phyloP scores from a whole-genome alignment of 2,888 invertebrate genomes.

The Lissonota sp. region DNA sequence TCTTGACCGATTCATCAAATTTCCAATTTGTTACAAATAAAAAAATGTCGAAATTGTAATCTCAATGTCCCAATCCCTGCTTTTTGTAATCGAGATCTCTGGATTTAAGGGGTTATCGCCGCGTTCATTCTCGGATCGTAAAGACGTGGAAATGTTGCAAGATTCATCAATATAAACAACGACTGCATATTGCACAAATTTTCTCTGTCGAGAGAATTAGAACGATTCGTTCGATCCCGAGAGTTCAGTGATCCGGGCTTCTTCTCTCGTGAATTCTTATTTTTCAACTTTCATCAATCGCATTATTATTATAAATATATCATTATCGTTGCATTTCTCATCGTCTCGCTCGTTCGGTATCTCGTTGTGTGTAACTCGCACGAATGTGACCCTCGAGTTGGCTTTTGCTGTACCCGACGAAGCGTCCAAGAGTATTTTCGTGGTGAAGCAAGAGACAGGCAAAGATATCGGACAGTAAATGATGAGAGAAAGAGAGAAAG shows the following conservation, averaged over 20 bases:
- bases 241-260: slow-evolving; percentile 60
- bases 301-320: slow-evolving; percentile 7
- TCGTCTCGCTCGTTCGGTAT: background rate
- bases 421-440: slow-evolving; percentile 36
- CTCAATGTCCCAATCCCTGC: no score
- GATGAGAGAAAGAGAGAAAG: slow-evolving; percentile 2
- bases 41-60: no score
- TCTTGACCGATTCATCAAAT: no score
- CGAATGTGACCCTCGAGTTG: background rate
- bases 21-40: no score
- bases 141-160: background rate
- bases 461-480: slow-evolving; percentile 17
- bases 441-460: slow-evolving; percentile 44
- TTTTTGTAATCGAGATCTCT: no score
- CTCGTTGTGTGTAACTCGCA: no score
- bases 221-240: slow-evolving; percentile 50
- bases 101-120: no score
- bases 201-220: slow-evolving; percentile 31
- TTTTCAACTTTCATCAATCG: slow-evolving; percentile 23
- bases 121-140: background rate
- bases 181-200: slow-evolving; percentile 1
- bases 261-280: slow-evolving; percentile 5
- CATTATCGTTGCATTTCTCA: slow-evolving; percentile 17
- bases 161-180: background rate
- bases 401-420: background rate